Percentiles rank a stretch among this genome's conserved stretches.
Evolutionary conservation across 2,113 vertebrate species (phyloP).

Genomic region (Phycodurus eques): DNA sequence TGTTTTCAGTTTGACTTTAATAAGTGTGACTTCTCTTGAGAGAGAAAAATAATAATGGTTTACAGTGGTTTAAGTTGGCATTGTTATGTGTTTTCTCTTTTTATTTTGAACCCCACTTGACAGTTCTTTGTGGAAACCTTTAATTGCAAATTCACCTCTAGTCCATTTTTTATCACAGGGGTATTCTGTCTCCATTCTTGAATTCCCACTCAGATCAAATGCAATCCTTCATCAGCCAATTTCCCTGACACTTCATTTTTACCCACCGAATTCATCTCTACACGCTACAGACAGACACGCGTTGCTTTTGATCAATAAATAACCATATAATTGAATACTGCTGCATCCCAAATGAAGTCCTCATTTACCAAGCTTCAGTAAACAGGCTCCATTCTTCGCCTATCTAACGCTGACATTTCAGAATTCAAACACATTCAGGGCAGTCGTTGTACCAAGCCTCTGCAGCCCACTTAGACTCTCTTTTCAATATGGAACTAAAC

Average conservation of each 20-base stretch:
- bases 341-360: constrained; percentile 74
- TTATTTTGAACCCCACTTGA: constrained; percentile 51
- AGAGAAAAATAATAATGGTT: neutral
- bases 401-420: constrained; percentile 74
- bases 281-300: constrained; percentile 63
- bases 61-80: constrained; percentile 1
- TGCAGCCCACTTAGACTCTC: constrained; percentile 59
- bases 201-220: constrained; percentile 70
- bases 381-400: constrained; percentile 67
- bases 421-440: constrained; percentile 65
- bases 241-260: constrained; percentile 68
- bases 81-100: constrained; percentile 26
- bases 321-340: constrained; percentile 74
- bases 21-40: neutral
- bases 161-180: constrained; percentile 55
- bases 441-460: constrained; percentile 51
- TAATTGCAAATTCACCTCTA: constrained; percentile 60
- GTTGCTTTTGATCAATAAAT: constrained; percentile 76
- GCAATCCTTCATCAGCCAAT: constrained; percentile 72
- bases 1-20: constrained; percentile 1
- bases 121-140: constrained; percentile 57
- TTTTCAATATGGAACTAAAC: constrained; percentile 69
- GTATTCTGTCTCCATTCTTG: constrained; percentile 64
- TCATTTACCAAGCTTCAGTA: constrained; percentile 75
- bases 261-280: constrained; percentile 66